Evolutionary conservation across 2,888 invertebrate species (phyloP), one percentile per base, ranked within the genome.

Genomic region (Micropterix aruncella): DNA sequence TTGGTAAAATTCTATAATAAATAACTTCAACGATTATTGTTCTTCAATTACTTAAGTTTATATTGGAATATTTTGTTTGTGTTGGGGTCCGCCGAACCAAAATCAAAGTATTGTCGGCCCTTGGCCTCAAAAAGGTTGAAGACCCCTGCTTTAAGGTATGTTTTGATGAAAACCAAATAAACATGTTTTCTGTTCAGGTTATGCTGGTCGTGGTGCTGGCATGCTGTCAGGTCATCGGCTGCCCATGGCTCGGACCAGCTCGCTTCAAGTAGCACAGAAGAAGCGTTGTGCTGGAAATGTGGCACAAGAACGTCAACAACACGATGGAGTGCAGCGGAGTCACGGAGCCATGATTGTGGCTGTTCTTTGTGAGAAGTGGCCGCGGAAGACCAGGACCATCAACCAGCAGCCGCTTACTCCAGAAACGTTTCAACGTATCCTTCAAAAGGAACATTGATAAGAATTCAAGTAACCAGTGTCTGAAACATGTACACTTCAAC

Each of bases 181-280:
- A n/a, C n/a, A n/a, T n/a, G n/a, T n/a, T n/a, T 27, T 7, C 27
- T 27, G 7, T 27, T 27, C 12, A 27, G 27, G 5, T 27, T 12
- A 27, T 27, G 7, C 27, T 27, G 27, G 27, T 27, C 7, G 27
- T 27, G 27, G 27, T 27, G 27, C 27, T 27, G 27, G 27, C 27
- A 27, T 27, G 27, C 27, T 27, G 27, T 27, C 82, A 83, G 68
- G 66, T 81, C 56, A 75, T 81, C 67, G 79, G 80, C 42, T 82
- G 80, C 60, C 77, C 80, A 41, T 79, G 79, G 77, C 69, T 80
- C 43, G 80, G 77, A 1, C 76, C 77, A 16, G 70, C 73, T 14
- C 63, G 74, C 52, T 77, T 75, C 66, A 78, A 78, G 75, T 78
- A 77, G 75, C 75, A 74, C 61, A 66, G 71, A 65, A 67, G 70